Evolutionary conservation across 2,888 invertebrate genomes (phyloP).

Genomic region (Mythimna ferrago): DNA sequence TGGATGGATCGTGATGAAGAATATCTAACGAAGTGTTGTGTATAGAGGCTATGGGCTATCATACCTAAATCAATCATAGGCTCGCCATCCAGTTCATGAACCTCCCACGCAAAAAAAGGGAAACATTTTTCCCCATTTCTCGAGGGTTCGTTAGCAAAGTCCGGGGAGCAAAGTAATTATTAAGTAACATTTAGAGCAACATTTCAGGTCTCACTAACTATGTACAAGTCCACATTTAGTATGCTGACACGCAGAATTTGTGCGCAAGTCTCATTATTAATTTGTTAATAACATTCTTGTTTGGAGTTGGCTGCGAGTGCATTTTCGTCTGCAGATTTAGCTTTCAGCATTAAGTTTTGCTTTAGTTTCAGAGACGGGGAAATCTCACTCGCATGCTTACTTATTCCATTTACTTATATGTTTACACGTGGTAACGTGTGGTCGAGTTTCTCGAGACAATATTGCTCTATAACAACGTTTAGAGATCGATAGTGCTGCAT

Average conservation of each 20-base stretch:
- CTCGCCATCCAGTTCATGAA: slow-evolving; percentile 21
- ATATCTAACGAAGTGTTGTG: slow-evolving; percentile 20
- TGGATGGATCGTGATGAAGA: slow-evolving; percentile 17
- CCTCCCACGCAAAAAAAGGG: slow-evolving; percentile 27
- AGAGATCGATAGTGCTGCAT: slow-evolving; percentile 38
- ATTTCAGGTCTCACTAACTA: slow-evolving; percentile 51
- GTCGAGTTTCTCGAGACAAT: slow-evolving; percentile 64
- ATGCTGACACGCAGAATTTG: slow-evolving; percentile 60
- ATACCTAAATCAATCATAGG: slow-evolving; percentile 49
- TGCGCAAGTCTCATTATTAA: slow-evolving; percentile 61
- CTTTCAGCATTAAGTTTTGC: slow-evolving; percentile 70
- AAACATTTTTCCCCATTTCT: slow-evolving; percentile 52
- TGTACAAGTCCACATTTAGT: slow-evolving; percentile 50
- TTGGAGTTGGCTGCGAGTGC: slow-evolving; percentile 68
- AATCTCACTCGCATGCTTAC: slow-evolving; percentile 69
- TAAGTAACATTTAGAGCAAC: slow-evolving; percentile 61
- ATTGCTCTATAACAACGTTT: slow-evolving; percentile 55
- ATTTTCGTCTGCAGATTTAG: slow-evolving; percentile 71
- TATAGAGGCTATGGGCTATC: slow-evolving; percentile 19
- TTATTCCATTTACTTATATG: slow-evolving; percentile 67
- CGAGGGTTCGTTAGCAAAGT: slow-evolving; percentile 50
- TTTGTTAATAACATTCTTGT: slow-evolving; percentile 67
- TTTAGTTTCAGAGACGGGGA: slow-evolving; percentile 67
- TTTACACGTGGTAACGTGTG: slow-evolving; percentile 63
- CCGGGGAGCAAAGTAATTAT: slow-evolving; percentile 52